These are phyloP conservation scores for Phyto melanocephala DNA, from an alignment of 2,888 invertebrate species.

Conservation along the genomic window DNA sequence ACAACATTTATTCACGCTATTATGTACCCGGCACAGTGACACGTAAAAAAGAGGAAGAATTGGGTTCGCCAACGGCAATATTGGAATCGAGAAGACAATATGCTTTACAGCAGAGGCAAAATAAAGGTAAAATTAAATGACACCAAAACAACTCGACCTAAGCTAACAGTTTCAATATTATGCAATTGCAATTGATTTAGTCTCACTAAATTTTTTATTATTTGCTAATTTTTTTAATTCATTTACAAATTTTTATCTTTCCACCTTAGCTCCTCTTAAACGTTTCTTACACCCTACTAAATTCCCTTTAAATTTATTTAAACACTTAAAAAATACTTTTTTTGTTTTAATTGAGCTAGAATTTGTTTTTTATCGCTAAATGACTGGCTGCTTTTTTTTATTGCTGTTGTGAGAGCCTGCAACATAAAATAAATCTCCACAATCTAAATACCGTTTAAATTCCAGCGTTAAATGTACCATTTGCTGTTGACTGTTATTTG, in stretches of 20 bases:
- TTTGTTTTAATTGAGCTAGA: not conserved
- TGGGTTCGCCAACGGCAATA: slow-evolving; percentile 74
- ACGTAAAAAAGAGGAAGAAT: slow-evolving; percentile 73
- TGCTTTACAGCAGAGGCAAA: slow-evolving; percentile 70
- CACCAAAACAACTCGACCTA: too few relatives aligned
- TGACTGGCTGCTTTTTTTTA: not conserved
- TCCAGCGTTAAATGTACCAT: slow-evolving; percentile 44
- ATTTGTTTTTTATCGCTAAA: slow-evolving; percentile 1
- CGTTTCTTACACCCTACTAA: too few relatives aligned
- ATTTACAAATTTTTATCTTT: too few relatives aligned
- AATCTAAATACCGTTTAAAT: slow-evolving; percentile 46
- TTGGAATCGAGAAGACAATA: slow-evolving; percentile 72
- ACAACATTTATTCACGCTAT: slow-evolving; percentile 73
- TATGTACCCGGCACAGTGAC: slow-evolving; percentile 74
- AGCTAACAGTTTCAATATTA: too few relatives aligned
- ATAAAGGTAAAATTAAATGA: slow-evolving; percentile 69
- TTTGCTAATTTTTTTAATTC: too few relatives aligned
- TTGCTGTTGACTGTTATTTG: slow-evolving; percentile 50
- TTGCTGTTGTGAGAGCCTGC: slow-evolving; percentile 15
- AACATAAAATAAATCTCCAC: slow-evolving; percentile 35
- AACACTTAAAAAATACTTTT: not conserved
- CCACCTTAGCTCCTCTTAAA: too few relatives aligned
- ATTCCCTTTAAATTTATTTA: too few relatives aligned
- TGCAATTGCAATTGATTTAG: too few relatives aligned
- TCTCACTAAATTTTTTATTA: too few relatives aligned